These are phyloP conservation scores for Neopelma chrysocephalum DNA, from an alignment of 2,797 vertebrate genomes.

Conservation along the genomic window DNA sequence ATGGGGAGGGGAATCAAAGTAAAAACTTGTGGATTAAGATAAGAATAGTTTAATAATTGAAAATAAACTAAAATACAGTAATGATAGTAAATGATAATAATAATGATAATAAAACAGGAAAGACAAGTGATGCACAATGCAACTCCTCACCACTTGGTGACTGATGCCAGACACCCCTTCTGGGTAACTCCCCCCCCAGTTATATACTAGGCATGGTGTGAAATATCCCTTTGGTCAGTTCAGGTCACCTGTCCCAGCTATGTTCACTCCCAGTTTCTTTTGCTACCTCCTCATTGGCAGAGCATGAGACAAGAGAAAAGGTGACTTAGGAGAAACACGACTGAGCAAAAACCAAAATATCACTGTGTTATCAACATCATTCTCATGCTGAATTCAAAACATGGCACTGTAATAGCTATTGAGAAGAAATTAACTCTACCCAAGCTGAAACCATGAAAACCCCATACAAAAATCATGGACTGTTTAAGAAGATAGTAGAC, in stretches of 20 bases:
- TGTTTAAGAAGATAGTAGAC: background rate
- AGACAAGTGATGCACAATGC: background rate
- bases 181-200: background rate
- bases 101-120: background rate
- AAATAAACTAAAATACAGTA: background rate
- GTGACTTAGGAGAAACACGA: background rate
- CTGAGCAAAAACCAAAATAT: background rate
- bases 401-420: background rate
- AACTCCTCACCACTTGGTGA: background rate
- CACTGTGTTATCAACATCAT: background rate
- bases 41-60: background rate
- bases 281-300: background rate
- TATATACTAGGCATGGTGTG: background rate
- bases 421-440: background rate
- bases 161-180: background rate
- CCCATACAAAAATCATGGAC: background rate
- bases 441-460: background rate
- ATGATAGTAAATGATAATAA: background rate
- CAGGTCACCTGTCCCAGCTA: background rate
- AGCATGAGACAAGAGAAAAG: background rate
- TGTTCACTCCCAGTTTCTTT: background rate
- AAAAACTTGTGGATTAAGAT: background rate
- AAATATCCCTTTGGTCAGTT: background rate
- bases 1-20: background rate
- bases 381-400: background rate